Base-by-base conservation (phyloP, 2,113 vertebrate species). In the Ictalurus punctatus region DNA sequence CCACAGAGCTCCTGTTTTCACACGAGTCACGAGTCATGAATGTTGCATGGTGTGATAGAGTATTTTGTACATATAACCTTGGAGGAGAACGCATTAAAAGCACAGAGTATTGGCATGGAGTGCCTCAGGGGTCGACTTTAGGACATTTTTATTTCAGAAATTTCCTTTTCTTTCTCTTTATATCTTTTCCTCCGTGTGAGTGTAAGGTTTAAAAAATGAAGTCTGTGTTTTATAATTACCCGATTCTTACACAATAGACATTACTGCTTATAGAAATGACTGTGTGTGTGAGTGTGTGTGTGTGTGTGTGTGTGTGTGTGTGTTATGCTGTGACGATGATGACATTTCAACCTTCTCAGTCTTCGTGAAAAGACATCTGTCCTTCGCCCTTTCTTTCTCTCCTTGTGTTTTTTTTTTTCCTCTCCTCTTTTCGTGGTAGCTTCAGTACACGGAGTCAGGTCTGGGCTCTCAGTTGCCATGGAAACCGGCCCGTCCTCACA, bases 391-490 rank as follows among this genome's bases (percentile, higher is more conserved):
- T 83, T 88, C 84, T 89, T 86, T 82, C 63, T 71, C 86, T 54
- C 71, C 34, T 73, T 23, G 34, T 48, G 13, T 59, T n/a, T 81
- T 40, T 88, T 88, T 44, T 12, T 44, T 8, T 12, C 1, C 16
- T 81, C 71, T 87, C 30, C 81, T 34, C 87, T 73, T 56, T 21
- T 59, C 19, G 0, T 89, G 92, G 91, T 93, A 88, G 21, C 89
- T 91, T 85, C 85, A 71, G 90, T 90, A 90, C 84, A 94, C 85
- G 84, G 93, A 93, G 85, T 91, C 86, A 88, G 86, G 89, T 91
- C 82, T 88, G 84, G 89, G 52, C 91, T 91, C 80, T 89, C 84
- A 93, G 95, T 95, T 96, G 92, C 94, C 93, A 95, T 94, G 93
- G 94, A 91, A 90, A 95, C 93, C 74, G 56, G 88, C 91, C 86